Conservation (phyloP, 2,797 vertebrate genomes). For the Trichosurus vulpecula region DNA sequence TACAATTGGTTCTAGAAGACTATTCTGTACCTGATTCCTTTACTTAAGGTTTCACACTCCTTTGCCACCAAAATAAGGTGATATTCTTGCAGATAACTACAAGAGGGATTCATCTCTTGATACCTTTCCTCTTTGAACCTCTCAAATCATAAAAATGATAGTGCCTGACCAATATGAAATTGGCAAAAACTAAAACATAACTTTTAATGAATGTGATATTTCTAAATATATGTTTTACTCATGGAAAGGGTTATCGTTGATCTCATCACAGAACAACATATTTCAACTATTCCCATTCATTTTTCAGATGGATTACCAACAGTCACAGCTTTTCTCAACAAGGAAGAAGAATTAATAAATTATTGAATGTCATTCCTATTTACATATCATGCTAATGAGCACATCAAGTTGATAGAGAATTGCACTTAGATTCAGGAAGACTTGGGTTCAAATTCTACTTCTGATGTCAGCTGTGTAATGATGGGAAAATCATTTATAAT, state of each 20-base stretch:
- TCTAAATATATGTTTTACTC: neutral
- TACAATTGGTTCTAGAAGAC: neutral
- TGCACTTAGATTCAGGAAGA: neutral
- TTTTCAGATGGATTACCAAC: neutral
- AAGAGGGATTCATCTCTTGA: neutral
- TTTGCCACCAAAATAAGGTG: neutral
- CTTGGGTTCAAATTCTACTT: neutral
- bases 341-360: neutral
- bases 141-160: neutral
- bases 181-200: neutral
- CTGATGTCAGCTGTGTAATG: neutral
- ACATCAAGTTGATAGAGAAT: neutral
- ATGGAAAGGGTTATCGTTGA: neutral
- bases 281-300: neutral
- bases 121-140: neutral
- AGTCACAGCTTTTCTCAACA: neutral
- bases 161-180: neutral
- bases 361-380: neutral
- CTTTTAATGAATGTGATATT: neutral
- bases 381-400: neutral
- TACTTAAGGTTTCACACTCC: neutral
- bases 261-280: neutral
- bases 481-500: neutral
- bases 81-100: neutral
- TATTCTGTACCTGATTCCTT: neutral